Base-by-base conservation (phyloP, 2,797 vertebrate genomes). In the Helostoma temminkii region DNA sequence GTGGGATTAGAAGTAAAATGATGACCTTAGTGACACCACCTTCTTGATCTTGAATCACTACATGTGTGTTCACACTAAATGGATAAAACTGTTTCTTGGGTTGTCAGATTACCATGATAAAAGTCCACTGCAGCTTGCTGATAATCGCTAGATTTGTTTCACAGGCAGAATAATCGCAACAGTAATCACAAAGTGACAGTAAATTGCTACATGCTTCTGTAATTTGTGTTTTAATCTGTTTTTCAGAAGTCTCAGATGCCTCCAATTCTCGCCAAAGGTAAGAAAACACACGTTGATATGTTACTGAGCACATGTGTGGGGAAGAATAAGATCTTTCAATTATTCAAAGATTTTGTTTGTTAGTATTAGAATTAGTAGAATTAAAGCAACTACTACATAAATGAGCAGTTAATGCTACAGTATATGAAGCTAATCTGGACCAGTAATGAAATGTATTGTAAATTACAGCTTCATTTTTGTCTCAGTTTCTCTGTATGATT, bases 401-500 rank as follows among this genome's bases (percentile, higher is more conserved):
- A 32, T 2, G 9, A 32, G 9, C 36, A 34, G 32, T 11, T 34
- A 34, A 4, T 10, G 10, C 11, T 34, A 34, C 32, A 34, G 32
- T 34, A 11, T 34, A 34, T 34, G 10, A 34, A 2, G 3, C 12
- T 34, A 34, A 34, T 34, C n/a, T n/a, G n/a, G n/a, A n/a, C n/a
- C n/a, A n/a, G n/a, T n/a, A n/a, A n/a, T n/a, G n/a, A n/a, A n/a
- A n/a, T n/a, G n/a, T n/a, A n/a, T n/a, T n/a, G n/a, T n/a, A n/a
- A n/a, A n/a, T n/a, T n/a, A n/a, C n/a, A 21, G 59, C 47, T 24
- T 18, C 9, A 1, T 2, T 5, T 32, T 57, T 66, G 34, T 80
- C 16, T 79, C 62, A 97, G 96, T 96, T 43, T 93, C 94, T 43
- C 85, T 97, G 0, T 91, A 95, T 69, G 96, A 97, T 78, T 97